These are phyloP conservation scores for Meloidogyne exigua DNA, from an alignment of 1,140 invertebrate species.

Conservation along the genomic window DNA sequence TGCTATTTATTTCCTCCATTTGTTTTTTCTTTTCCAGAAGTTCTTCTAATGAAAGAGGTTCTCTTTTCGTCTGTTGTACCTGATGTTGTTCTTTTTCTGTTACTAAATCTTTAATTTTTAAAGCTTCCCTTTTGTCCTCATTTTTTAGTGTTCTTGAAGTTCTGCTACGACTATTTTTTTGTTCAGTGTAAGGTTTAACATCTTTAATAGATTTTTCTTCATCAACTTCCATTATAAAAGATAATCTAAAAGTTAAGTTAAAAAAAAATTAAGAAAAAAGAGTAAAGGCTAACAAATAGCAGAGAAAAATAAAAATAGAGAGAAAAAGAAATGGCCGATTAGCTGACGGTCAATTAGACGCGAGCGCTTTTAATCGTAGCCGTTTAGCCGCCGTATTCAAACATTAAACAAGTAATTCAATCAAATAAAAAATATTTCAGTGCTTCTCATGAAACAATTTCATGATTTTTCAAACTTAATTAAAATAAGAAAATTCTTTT, in stretches of 20 bases:
- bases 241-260: not conserved
- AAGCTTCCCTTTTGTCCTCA: not conserved
- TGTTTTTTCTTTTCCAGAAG: conserved; percentile 91
- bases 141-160: not conserved
- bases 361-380: too few species aligned
- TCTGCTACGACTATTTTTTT: not conserved
- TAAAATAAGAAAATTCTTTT: too few species aligned
- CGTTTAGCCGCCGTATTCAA: too few species aligned
- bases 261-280: too few species aligned
- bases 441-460: too few species aligned
- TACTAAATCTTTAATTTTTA: not conserved
- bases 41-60: conserved; percentile 92
- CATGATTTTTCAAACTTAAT: too few species aligned
- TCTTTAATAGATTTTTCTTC: not conserved
- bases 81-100: not conserved
- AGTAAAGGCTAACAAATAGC: too few species aligned
- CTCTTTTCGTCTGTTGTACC: conserved; percentile 70
- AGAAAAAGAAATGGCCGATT: too few species aligned
- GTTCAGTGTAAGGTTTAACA: not conserved
- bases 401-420: too few species aligned
- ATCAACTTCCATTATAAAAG: not conserved
- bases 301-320: too few species aligned
- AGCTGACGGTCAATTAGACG: too few species aligned
- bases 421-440: too few species aligned
- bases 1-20: conserved; percentile 81